These are phyloP conservation scores for Eupithecia vulgata DNA, from an alignment of 2,888 invertebrate genomes.

Conservation along the genomic window DNA sequence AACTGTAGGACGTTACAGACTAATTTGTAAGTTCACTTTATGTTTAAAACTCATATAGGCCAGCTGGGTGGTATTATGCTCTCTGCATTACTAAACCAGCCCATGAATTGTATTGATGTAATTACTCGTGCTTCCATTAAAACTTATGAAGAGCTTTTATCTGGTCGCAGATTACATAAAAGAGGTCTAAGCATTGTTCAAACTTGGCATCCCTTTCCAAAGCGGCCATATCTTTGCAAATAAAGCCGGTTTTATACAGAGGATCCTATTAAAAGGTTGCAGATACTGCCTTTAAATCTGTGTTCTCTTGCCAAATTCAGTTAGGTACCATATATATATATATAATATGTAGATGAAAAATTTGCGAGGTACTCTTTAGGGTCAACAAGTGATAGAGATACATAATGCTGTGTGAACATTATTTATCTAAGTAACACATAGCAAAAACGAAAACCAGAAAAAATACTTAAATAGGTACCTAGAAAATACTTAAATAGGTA, in stretches of 20 bases:
- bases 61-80: not conserved
- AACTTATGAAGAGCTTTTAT: conserved; percentile 37
- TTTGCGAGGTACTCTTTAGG: too few relatives aligned
- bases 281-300: conserved; percentile 17
- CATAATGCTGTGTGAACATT: too few relatives aligned
- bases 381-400: too few relatives aligned
- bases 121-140: conserved; percentile 19
- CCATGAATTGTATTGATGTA: conserved; percentile 4
- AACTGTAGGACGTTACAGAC: too few relatives aligned
- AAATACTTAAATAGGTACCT: too few relatives aligned
- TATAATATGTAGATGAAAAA: not conserved
- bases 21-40: not conserved
- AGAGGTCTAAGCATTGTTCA: conserved; percentile 57
- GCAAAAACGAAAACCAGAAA: not conserved
- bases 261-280: conserved; percentile 34
- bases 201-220: conserved; percentile 59
- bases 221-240: conserved; percentile 48
- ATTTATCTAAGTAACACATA: not conserved
- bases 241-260: conserved; percentile 49
- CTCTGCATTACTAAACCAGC: not conserved
- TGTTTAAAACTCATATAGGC: not conserved
- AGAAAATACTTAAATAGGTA: too few relatives aligned
- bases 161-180: conserved; percentile 29
- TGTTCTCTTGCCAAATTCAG: conserved; percentile 17
- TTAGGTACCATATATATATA: not conserved